Evolutionary conservation across 2,797 vertebrate genomes (phyloP).

Genomic region (Anabas testudineus): DNA sequence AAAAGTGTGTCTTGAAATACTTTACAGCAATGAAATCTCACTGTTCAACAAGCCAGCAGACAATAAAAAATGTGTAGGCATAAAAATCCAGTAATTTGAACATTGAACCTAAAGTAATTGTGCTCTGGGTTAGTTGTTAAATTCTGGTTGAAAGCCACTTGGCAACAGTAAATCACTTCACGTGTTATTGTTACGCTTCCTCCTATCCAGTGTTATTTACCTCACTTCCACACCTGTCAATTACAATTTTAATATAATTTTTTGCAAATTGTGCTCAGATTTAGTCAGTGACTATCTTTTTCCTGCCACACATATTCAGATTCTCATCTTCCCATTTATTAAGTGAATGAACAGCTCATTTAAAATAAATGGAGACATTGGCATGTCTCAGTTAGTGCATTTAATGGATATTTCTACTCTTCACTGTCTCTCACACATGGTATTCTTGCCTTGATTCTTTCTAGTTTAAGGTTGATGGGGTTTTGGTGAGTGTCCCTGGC

Average conservation of each 20-base stretch:
- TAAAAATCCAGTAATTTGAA: conserved; percentile 11
- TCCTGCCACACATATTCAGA: conserved; percentile 42
- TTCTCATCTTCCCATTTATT: conserved; percentile 38
- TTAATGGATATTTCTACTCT: conserved; percentile 9
- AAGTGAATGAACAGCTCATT: conserved; percentile 41
- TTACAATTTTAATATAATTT: conserved; percentile 58
- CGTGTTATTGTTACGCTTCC: conserved; percentile 38
- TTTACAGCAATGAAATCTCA: neutral
- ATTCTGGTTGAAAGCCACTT: conserved; percentile 35
- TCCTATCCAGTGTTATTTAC: conserved; percentile 38
- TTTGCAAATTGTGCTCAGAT: conserved; percentile 50
- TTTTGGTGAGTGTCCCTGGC: conserved; percentile 27
- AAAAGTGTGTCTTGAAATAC: conserved; percentile 26
- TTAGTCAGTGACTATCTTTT: conserved; percentile 43
- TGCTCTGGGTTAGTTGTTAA: conserved; percentile 23
- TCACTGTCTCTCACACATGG: neutral
- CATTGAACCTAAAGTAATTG: conserved; percentile 35
- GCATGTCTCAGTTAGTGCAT: conserved; percentile 10
- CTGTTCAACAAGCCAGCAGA: conserved; percentile 15
- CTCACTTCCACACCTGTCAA: conserved; percentile 50
- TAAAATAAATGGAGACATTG: conserved; percentile 37
- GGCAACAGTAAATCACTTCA: conserved; percentile 38
- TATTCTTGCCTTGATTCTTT: neutral
- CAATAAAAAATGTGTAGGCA: neutral
- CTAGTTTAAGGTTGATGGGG: neutral